Conservation (phyloP, 2,888 invertebrate genomes). For the Acanthosepion lycidas region DNA sequence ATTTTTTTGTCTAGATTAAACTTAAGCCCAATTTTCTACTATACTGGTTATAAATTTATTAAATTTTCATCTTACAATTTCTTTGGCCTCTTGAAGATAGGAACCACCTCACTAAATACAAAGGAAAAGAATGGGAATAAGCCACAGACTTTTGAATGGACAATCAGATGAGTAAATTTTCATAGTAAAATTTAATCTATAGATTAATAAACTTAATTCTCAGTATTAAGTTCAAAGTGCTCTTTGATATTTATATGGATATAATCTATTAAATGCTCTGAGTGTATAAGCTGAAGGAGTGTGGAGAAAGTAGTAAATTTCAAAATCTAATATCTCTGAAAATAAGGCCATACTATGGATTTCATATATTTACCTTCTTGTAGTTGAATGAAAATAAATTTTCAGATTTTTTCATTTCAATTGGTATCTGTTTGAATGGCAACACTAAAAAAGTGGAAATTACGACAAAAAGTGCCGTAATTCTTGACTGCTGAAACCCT, state of each 20-base stretch:
- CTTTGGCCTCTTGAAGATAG: too few species aligned
- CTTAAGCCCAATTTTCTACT: too few species aligned
- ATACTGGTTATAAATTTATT: too few species aligned
- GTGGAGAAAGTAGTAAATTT: constrained; percentile 21
- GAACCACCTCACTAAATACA: too few species aligned
- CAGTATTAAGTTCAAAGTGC: background rate
- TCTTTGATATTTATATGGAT: background rate
- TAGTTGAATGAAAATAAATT: constrained; percentile 44
- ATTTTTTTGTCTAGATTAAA: too few species aligned
- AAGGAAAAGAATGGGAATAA: too few species aligned
- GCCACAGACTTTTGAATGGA: too few species aligned
- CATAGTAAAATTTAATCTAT: too few species aligned
- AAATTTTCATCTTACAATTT: too few species aligned
- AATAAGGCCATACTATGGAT: constrained; percentile 39
- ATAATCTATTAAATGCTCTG: constrained; percentile 17
- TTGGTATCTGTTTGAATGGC: constrained; percentile 45
- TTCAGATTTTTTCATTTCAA: constrained; percentile 43
- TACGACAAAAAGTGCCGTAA: constrained; percentile 45
- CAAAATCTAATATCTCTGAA: constrained; percentile 38
- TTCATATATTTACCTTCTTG: constrained; percentile 42
- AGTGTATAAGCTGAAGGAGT: constrained; percentile 16
- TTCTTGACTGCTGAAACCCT: constrained; percentile 45
- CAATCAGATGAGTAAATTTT: too few species aligned
- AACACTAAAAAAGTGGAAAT: constrained; percentile 44
- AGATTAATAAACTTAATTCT: too few species aligned